Base-by-base conservation (phyloP, 1,140 invertebrate genomes). In the Pectinophora gossypiella region DNA sequence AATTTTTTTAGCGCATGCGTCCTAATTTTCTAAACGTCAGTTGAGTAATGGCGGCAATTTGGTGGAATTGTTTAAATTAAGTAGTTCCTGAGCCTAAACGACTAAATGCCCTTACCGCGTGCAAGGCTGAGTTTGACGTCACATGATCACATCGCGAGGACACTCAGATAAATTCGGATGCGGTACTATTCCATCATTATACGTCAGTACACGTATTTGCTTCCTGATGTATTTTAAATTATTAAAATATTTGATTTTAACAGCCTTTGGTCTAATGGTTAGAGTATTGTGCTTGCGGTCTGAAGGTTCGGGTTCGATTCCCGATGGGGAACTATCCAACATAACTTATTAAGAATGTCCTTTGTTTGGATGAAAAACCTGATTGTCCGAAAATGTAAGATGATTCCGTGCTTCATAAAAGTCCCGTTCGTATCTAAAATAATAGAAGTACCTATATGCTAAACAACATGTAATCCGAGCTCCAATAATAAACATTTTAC, bases 91-190 rank as follows among this genome's bases (percentile, higher is more conserved):
- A 27, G 23, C 12, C 5, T 27, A 6, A 27, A 6, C 12, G 23
- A 27, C 5, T 12, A 6, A 27, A 27, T 27, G 23, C 23, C 23
- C 23, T 27, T 27, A 27, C 23, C 5, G 23, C 23, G 23, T 15
- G 36, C 36, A 40, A 40, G 36, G 36, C 36, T 40, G 36, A 15
- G 7, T 40, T 15, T 40, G 36, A 40, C 36, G 36, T 40, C 36
- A 40, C 16, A 15, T 15, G 23, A n/a, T n/a, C n/a, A n/a, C n/a
- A n/a, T n/a, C 36, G 3, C 16, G 36, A 40, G 13, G 36, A 40
- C 36, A 27, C 23, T 6, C 23, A 27, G 36, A 9, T 9, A n/a
- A n/a, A n/a, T n/a, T n/a, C 16, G 12, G 15, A 16, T 9, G 36
- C 2, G 10, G 5, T 40, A n/a, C n/a, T n/a, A n/a, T n/a, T n/a